Evolutionary conservation across 2,888 invertebrate species (phyloP).

Genomic region (Operophtera brumata): DNA sequence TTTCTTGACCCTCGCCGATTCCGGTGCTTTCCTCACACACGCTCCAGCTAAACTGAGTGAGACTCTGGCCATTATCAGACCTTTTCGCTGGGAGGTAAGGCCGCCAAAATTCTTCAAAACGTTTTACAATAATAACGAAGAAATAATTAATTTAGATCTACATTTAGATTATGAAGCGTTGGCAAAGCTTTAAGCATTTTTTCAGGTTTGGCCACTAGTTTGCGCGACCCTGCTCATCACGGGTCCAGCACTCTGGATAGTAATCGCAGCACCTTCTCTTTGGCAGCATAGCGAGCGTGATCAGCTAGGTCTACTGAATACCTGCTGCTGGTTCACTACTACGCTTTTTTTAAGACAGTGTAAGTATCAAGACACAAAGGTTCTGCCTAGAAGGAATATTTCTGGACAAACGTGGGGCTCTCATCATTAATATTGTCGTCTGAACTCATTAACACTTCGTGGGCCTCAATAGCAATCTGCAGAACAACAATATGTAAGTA

Average conservation of each 20-base stretch:
- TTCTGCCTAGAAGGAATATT: too few species aligned
- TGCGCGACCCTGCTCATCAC: constrained; percentile 83
- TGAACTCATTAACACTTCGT: too few species aligned
- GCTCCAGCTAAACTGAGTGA: constrained; percentile 87
- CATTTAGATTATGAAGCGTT: too few species aligned
- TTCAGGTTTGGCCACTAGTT: constrained; percentile 86
- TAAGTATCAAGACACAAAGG: constrained; percentile 50
- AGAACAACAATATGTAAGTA: too few species aligned
- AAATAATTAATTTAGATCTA: too few species aligned
- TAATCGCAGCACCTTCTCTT: constrained; percentile 82
- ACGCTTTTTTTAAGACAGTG: constrained; percentile 87
- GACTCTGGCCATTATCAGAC: constrained; percentile 86
- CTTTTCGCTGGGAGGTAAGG: constrained; percentile 85
- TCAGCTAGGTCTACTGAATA: constrained; percentile 61
- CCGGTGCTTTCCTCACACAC: constrained; percentile 88
- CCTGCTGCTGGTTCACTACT: constrained; percentile 87
- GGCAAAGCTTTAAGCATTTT: not conserved
- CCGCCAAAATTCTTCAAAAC: too few species aligned
- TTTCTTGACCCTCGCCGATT: constrained; percentile 87
- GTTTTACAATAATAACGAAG: too few species aligned
- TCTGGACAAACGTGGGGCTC: too few species aligned
- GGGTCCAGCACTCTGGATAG: constrained; percentile 85
- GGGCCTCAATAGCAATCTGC: too few species aligned
- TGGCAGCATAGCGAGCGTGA: constrained; percentile 73
- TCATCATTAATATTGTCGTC: too few species aligned